phyloP scores from a whole-genome alignment of 2,888 invertebrate genomes.

The Latrodectus hesperus region DNA sequence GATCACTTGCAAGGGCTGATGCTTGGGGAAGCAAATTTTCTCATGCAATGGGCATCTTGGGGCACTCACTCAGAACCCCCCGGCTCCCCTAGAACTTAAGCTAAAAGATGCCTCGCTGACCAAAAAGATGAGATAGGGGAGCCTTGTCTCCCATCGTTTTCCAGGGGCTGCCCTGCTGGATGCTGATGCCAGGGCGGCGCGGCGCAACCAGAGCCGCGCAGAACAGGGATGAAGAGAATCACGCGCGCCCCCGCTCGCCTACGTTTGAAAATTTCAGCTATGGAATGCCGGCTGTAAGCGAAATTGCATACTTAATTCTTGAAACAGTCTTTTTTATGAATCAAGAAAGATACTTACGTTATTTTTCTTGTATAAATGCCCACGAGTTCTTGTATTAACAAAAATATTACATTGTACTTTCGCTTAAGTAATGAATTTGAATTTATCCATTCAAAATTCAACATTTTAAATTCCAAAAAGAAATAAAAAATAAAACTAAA shows the following conservation, averaged over 20 bases:
- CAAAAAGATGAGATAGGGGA: not conserved
- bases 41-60: not conserved
- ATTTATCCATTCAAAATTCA: too few species aligned
- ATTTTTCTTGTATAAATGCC: too few species aligned
- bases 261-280: not conserved
- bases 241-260: not conserved
- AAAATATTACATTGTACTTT: too few species aligned
- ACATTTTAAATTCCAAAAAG: too few species aligned
- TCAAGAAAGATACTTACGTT: too few species aligned
- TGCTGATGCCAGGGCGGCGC: slow-evolving; percentile 14
- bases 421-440: too few species aligned
- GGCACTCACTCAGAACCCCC: not conserved
- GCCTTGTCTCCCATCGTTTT: slow-evolving; percentile 30
- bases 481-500: too few species aligned
- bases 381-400: too few species aligned
- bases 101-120: not conserved
- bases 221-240: slow-evolving; percentile 4
- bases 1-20: not conserved
- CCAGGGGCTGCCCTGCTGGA: slow-evolving; percentile 29
- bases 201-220: slow-evolving; percentile 23
- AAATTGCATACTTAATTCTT: too few species aligned
- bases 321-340: too few species aligned
- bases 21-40: not conserved
- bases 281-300: too few species aligned
- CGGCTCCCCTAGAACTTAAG: not conserved